phyloP scores from a whole-genome alignment of 2,888 invertebrate species.

The Polymixis lichenea region DNA sequence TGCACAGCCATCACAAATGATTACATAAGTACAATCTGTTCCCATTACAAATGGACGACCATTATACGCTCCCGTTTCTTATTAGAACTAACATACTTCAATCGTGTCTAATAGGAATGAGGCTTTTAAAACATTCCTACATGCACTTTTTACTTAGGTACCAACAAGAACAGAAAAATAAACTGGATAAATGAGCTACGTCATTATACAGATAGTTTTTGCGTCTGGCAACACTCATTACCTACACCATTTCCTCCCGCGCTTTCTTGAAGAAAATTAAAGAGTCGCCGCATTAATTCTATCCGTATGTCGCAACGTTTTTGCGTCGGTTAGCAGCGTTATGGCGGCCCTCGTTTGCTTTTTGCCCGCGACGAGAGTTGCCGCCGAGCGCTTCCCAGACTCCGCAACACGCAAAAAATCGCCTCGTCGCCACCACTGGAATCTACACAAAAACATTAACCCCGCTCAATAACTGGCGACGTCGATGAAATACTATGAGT shows the following conservation, averaged over 20 bases:
- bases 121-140: conserved; percentile 73
- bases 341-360: conserved; percentile 83
- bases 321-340: conserved; percentile 83
- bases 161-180: conserved; percentile 75
- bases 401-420: conserved; percentile 76
- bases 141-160: conserved; percentile 68
- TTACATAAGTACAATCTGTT: conserved; percentile 32
- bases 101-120: conserved; percentile 70
- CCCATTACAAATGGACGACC: conserved; percentile 55
- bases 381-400: conserved; percentile 86
- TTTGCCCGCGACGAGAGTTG: conserved; percentile 77
- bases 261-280: conserved; percentile 90
- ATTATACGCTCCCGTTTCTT: conserved; percentile 61
- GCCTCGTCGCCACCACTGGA: conserved; percentile 77
- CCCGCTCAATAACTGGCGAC: conserved; percentile 88
- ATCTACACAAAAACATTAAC: conserved; percentile 85
- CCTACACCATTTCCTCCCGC: conserved; percentile 88
- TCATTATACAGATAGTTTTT: conserved; percentile 88
- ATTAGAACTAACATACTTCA: conserved; percentile 66
- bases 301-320: conserved; percentile 86
- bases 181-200: conserved; percentile 82
- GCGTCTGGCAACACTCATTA: conserved; percentile 87
- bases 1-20: conserved; percentile 35
- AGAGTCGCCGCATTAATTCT: conserved; percentile 89
- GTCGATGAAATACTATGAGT: conserved; percentile 90